Evolutionary conservation across 2,113 vertebrate species (phyloP).

Genomic region (Vimba vimba): DNA sequence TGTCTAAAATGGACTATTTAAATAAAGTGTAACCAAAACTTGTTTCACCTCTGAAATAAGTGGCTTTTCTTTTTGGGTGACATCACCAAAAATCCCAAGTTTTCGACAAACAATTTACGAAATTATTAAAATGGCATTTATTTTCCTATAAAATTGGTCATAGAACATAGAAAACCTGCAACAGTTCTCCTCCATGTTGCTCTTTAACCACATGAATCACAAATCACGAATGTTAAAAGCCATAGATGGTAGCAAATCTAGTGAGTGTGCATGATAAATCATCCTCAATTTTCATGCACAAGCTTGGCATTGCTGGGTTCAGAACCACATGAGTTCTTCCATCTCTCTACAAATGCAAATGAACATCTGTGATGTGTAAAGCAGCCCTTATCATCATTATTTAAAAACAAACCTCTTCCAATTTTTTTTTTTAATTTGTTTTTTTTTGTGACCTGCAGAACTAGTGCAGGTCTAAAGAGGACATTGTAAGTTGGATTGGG

Average conservation of each 20-base stretch:
- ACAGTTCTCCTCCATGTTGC: background rate
- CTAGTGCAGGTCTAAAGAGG: slow-evolving; percentile 46
- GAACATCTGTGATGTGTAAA: background rate
- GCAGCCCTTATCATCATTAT: background rate
- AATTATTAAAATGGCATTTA: background rate
- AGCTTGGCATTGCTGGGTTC: background rate
- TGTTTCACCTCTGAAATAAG: background rate
- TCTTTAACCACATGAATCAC: background rate
- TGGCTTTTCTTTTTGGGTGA: background rate
- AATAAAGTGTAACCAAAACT: too few species aligned
- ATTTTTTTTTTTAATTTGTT: slow-evolving; percentile 14
- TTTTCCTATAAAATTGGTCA: background rate
- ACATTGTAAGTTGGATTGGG: slow-evolving; percentile 52
- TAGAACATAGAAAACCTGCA: background rate
- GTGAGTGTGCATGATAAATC: background rate
- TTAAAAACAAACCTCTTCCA: slow-evolving; percentile 24
- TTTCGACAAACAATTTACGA: background rate
- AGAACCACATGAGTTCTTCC: background rate
- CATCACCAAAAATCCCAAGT: background rate
- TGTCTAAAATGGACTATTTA: too few species aligned
- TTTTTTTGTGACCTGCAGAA: background rate
- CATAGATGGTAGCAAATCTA: background rate
- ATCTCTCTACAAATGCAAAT: background rate
- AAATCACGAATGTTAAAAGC: background rate
- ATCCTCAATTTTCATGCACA: background rate